These are phyloP conservation scores for Salpingus planirostris DNA, from an alignment of 2,888 invertebrate species.

Conservation along the genomic window DNA sequence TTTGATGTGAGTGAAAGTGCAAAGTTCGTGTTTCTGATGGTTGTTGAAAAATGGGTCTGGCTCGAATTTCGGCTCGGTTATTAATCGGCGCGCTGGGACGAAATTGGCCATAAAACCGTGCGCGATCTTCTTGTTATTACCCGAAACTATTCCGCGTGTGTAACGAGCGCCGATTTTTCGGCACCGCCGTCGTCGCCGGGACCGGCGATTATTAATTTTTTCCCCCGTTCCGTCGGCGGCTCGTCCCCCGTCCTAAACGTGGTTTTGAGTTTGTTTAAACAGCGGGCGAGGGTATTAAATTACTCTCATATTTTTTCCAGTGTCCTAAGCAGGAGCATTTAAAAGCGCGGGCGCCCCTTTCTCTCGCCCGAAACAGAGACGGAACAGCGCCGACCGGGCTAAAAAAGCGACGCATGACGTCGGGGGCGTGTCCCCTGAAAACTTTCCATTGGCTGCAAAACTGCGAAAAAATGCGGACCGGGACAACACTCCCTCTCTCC, in stretches of 20 bases:
- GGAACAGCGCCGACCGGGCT: too few species aligned
- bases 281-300: constrained; percentile 39
- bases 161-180: constrained; percentile 32
- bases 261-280: constrained; percentile 40
- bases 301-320: constrained; percentile 41
- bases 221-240: too few species aligned
- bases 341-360: constrained; percentile 22
- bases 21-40: too few species aligned
- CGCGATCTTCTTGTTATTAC: constrained; percentile 24
- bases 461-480: constrained; percentile 34
- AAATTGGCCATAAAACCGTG: too few species aligned
- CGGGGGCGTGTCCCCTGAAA: constrained; percentile 34
- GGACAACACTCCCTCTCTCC: too few species aligned
- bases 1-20: too few species aligned
- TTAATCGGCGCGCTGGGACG: too few species aligned
- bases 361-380: constrained; percentile 27
- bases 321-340: constrained; percentile 34
- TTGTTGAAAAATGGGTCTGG: too few species aligned
- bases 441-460: constrained; percentile 42
- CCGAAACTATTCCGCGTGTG: constrained; percentile 23
- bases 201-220: too few species aligned
- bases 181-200: constrained; percentile 25
- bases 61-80: too few species aligned
- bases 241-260: constrained; percentile 30
- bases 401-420: constrained; percentile 31